Base-by-base conservation (phyloP, 2,888 invertebrate genomes). In the Tenthredo amoena region DNA sequence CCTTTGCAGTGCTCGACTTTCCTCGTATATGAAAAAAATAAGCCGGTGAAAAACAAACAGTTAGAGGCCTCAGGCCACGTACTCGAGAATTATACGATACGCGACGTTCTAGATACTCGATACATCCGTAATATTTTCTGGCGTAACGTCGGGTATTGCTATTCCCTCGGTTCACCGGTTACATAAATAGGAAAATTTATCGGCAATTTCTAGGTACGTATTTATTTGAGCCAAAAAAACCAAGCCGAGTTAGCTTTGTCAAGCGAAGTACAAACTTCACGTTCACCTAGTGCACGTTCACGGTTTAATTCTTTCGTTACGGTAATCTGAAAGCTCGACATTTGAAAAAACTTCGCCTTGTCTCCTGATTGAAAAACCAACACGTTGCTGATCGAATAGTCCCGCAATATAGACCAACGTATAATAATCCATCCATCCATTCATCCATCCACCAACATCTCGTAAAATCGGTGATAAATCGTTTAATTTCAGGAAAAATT, bases 171-270 rank as follows among this genome's bases (percentile, higher is more conserved):
- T 37, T 26, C 76, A 40, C 26, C 31, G 21, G 47, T 47, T 76
- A 76, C 18, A 47, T 43, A 76, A 76, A 31, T 21, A 76, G 76
- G 15, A 47, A 47, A 76, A 76, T 76, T 43, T 76, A 76, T 76
- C 50, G 76, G 76, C 47, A 76, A 47, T 76, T 47, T 43, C 12
- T 15, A 47, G 15, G 10, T 12, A 26, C 47, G 62, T 62, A 55
- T n/a, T n/a, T 55, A 55, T 55, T 55, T 9, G 72, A n/a, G 47
- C 31, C 47, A 76, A n/a, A 47, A 76, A 18, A 76, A 26, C 47
- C 43, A 76, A 40, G 47, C 47, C 47, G 37, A 21, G 76, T 76
- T 43, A 47, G 43, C 47, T 26, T 15, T 31, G 43, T 76, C 21
- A 76, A 76, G 26, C 74, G 74, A 76, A 76, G 40, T 21, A 4